Evolutionary conservation across 1,140 invertebrate genomes (phyloP).

Genomic region (Nasonia vitripennis): DNA sequence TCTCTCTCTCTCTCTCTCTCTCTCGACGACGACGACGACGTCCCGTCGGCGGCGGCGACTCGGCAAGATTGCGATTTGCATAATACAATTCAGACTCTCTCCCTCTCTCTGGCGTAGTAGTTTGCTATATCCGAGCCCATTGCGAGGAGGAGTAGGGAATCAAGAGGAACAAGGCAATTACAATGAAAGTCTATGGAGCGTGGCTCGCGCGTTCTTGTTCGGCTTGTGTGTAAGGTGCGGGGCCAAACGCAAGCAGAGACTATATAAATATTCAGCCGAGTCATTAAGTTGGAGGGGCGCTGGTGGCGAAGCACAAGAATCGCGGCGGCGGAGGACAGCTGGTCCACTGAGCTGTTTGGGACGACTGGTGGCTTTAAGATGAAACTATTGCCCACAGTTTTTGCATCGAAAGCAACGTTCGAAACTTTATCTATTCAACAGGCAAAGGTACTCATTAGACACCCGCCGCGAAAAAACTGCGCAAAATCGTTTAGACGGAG

Average conservation of each 20-base stretch:
- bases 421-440: too few relatives aligned
- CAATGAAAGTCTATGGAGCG: conserved; percentile 73
- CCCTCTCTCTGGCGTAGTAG: conserved; percentile 62
- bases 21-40: conserved; percentile 31
- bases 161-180: conserved; percentile 75
- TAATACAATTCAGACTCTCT: conserved; percentile 72
- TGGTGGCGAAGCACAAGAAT: conserved; percentile 35
- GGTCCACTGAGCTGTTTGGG: neutral
- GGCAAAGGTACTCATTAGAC: too few relatives aligned
- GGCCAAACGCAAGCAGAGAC: conserved; percentile 8
- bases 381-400: too few relatives aligned
- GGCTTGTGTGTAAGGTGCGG: conserved; percentile 16
- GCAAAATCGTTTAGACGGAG: neutral
- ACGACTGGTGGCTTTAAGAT: neutral
- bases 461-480: too few relatives aligned
- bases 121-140: neutral
- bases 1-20: conserved; percentile 40
- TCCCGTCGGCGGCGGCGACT: conserved; percentile 65
- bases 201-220: conserved; percentile 35
- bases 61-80: conserved; percentile 74
- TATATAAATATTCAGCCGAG: conserved; percentile 74
- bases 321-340: neutral
- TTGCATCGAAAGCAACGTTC: too few relatives aligned
- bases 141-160: conserved; percentile 65
- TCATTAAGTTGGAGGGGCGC: conserved; percentile 61